A percentile compares a stretch with the other conserved stretches of the same genome.
These are phyloP conservation scores for Drosophila bipectinata DNA, from an alignment of 1,140 invertebrate genomes.

Conservation along the genomic window DNA sequence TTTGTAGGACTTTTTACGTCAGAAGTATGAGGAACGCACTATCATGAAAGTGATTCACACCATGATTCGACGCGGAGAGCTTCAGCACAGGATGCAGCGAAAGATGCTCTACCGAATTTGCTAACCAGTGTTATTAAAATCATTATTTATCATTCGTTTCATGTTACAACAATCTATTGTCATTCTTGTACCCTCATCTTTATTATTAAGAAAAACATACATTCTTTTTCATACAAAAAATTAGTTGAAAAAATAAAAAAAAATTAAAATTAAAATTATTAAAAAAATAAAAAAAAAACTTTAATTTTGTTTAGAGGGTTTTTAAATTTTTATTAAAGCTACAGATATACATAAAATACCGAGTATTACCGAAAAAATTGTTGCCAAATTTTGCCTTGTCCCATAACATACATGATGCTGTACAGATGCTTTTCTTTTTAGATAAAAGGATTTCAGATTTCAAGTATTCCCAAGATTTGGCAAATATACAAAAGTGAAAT, in stretches of 20 bases:
- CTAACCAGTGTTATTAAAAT: conserved; percentile 68
- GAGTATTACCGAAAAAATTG: too few relatives aligned
- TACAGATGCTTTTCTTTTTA: background rate
- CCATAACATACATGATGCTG: background rate
- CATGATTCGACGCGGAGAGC: conserved; percentile 97
- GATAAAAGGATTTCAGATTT: background rate
- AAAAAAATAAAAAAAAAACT: conserved; percentile 5
- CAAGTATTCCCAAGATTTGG: background rate
- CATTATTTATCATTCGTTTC: conserved; percentile 12
- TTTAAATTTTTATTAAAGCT: background rate
- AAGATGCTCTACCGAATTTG: conserved; percentile 98
- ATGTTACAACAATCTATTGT: conserved; percentile 9
- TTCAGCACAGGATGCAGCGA: conserved; percentile 97
- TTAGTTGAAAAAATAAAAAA: conserved; percentile 10
- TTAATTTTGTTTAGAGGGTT: background rate
- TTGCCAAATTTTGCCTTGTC: too few relatives aligned
- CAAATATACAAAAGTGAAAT: background rate
- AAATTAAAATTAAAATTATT: too few relatives aligned
- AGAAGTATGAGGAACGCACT: conserved; percentile 95
- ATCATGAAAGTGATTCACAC: conserved; percentile 96
- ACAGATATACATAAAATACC: background rate
- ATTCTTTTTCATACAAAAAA: conserved; percentile 6
- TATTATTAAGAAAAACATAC: conserved; percentile 9
- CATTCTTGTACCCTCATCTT: conserved; percentile 13
- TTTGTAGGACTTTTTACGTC: conserved; percentile 92